phyloP scores from a whole-genome alignment of 2,888 invertebrate genomes.

The Sturmia bella region DNA sequence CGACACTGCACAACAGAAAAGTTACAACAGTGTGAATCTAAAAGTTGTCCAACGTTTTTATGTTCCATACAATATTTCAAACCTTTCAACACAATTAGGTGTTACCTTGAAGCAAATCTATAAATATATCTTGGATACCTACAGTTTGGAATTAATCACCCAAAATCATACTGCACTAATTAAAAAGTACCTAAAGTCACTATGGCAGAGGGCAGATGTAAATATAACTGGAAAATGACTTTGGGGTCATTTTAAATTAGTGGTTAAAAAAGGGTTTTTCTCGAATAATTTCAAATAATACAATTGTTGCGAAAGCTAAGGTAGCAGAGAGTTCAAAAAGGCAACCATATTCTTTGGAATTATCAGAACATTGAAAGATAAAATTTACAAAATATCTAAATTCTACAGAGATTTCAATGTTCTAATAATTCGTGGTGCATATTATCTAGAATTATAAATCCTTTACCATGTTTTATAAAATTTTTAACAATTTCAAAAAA shows the following conservation, averaged over 20 bases:
- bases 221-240: slow-evolving; percentile 49
- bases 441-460: too few species aligned
- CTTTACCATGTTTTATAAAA: too few species aligned
- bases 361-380: too few species aligned
- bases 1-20: slow-evolving; percentile 33
- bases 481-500: too few species aligned
- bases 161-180: not conserved
- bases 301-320: too few species aligned
- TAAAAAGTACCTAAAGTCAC: slow-evolving; percentile 29
- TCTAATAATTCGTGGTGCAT: too few species aligned
- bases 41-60: not conserved
- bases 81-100: slow-evolving; percentile 1
- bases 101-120: slow-evolving; percentile 22
- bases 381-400: slow-evolving; percentile 44
- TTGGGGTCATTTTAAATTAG: slow-evolving; percentile 44
- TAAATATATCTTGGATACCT: slow-evolving; percentile 1
- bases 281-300: too few species aligned
- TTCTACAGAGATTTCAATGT: too few species aligned
- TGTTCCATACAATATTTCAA: too few species aligned
- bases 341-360: not conserved
- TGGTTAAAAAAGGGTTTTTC: slow-evolving; percentile 25
- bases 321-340: not conserved
- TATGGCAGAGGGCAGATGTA: slow-evolving; percentile 16
- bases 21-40: not conserved
- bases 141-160: slow-evolving; percentile 22